Base-by-base conservation (phyloP, 2,888 invertebrate species). In the Acanthoscelides obtectus region DNA sequence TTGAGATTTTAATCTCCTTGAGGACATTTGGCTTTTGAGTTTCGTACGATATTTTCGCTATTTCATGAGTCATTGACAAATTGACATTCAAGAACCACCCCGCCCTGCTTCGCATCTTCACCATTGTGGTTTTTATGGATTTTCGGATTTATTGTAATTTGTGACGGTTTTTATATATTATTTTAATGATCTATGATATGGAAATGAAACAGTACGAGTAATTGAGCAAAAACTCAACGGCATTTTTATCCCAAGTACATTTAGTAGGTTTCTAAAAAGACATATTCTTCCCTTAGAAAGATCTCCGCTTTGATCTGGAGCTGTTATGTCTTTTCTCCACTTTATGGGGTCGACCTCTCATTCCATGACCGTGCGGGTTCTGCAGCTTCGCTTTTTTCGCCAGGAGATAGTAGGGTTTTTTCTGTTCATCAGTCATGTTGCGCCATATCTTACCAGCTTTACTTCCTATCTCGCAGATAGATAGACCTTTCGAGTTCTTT, bases 401-500 rank as follows among this genome's bases (percentile, higher is more conserved):
- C 67, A 75, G 71, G 12, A 70, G 66, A 27, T 67, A 71, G 69
- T 75, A 77, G 12, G 75, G 72, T 12, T 70, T 67, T 70, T 73
- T 76, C n/a, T 74, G 72, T 63, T 67, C 69, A 0, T 71, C 65
- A 67, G 66, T 73, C 76, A 77, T 76, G 64, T 73, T 75, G 66
- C 73, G 75, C 77, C 77, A 77, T 45, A 74, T 27, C 64, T 76
- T 72, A 0, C 71, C 76, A 0, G 76, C 77, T 67, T 75, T 75
- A 0, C 69, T 67, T 0, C 69, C 71, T 65, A 76, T 65, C 21
- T 77, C 73, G 8, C 63, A 66, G 1, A 74, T 20, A 1, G 66
- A 71, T 63, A 74, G 20, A 4, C 72, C 69, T 22, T 71, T 63
- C 20, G 72, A 20, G 68, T 75, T 75, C 64, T 67, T 69, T 63